Conservation (phyloP, 2,888 invertebrate species). For the Venusia cambrica region DNA sequence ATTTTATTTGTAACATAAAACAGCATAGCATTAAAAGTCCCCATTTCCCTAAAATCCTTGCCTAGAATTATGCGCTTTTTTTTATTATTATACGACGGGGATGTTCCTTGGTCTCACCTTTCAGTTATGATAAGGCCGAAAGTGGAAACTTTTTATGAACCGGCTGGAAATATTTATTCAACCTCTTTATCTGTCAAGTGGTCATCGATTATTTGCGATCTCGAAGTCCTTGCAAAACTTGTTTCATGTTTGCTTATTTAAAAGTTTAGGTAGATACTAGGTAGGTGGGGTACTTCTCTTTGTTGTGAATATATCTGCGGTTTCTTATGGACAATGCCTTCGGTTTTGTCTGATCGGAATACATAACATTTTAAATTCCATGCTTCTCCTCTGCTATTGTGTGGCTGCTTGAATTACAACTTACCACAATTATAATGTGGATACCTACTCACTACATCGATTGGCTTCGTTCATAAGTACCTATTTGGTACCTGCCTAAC, state of each 20-base stretch:
- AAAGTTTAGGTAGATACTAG: no score
- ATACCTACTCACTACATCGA: no score
- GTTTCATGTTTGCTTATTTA: conserved; percentile 14
- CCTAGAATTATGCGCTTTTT: no score
- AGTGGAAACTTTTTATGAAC: neutral
- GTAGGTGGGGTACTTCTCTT: conserved; percentile 4
- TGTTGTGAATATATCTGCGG: conserved; percentile 9
- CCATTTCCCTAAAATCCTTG: no score
- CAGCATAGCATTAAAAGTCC: no score
- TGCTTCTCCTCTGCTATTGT: conserved; percentile 30
- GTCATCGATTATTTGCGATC: conserved; percentile 9
- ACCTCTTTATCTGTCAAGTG: conserved; percentile 1
- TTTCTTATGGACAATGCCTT: conserved; percentile 13
- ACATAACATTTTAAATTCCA: conserved; percentile 34
- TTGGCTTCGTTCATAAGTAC: no score
- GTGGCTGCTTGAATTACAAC: conserved; percentile 38
- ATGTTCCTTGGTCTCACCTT: no score
- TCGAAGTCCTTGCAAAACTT: conserved; percentile 15
- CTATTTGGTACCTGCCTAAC: no score
- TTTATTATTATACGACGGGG: no score
- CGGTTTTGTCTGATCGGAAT: conserved; percentile 25
- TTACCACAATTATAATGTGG: conserved; percentile 21
- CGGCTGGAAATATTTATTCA: neutral
- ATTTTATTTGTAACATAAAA: no score
- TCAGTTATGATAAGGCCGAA: no score